These are phyloP conservation scores for Engystomops pustulosus DNA, from an alignment of 2,113 vertebrate species.

Conservation along the genomic window DNA sequence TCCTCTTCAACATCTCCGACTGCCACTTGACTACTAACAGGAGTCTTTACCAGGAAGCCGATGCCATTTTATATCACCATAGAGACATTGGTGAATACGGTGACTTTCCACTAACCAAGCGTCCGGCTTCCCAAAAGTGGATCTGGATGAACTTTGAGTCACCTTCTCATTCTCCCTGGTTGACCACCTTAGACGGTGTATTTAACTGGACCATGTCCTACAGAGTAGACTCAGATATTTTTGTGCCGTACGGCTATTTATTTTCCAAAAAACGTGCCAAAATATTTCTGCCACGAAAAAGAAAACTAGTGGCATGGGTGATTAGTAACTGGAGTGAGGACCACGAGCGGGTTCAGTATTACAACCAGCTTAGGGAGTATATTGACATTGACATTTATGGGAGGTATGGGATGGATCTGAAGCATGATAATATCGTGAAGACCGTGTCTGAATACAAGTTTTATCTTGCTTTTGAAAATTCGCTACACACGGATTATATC, in stretches of 20 bases:
- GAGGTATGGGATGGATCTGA: slow-evolving; percentile 66
- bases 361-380: slow-evolving; percentile 74
- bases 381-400: slow-evolving; percentile 86
- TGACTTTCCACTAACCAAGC: slow-evolving; percentile 60
- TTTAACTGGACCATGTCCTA: slow-evolving; percentile 94
- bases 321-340: slow-evolving; percentile 89
- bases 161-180: slow-evolving; percentile 76
- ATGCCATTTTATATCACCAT: slow-evolving; percentile 87
- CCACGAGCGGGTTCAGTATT: slow-evolving; percentile 84
- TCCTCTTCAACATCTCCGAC: slow-evolving; percentile 72
- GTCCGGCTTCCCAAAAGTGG: slow-evolving; percentile 84
- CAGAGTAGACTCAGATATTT: slow-evolving; percentile 83
- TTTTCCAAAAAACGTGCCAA: slow-evolving; percentile 55
- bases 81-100: slow-evolving; percentile 73
- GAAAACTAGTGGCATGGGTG: slow-evolving; percentile 85
- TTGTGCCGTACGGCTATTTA: slow-evolving; percentile 88
- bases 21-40: slow-evolving; percentile 79
- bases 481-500: slow-evolving; percentile 90
- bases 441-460: slow-evolving; percentile 85
- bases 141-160: slow-evolving; percentile 97
- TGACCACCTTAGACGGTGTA: slow-evolving; percentile 70
- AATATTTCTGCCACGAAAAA: slow-evolving; percentile 69
- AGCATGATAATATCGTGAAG: slow-evolving; percentile 69
- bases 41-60: slow-evolving; percentile 68
- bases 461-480: slow-evolving; percentile 95